A percentile compares a stretch with the other conserved stretches of the same genome.
Evolutionary conservation across 2,888 invertebrate species (phyloP).

Genomic region (Sacculina carcini): DNA sequence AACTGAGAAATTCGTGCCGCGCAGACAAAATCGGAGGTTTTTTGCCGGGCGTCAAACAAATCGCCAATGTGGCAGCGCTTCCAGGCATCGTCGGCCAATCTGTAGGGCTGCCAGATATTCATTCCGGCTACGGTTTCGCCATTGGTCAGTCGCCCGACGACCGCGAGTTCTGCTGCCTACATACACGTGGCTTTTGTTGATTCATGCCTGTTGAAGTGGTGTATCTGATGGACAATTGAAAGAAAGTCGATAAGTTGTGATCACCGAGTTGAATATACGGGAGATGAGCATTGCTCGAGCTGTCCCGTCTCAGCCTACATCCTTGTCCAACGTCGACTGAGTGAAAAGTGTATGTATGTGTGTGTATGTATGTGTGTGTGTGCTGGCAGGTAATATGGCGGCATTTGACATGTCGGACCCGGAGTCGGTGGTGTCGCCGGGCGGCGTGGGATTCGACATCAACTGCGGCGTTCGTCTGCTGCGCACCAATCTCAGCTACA

Average conservation of each 20-base stretch:
- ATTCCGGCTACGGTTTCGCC: constrained; percentile 98
- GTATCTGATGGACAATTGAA: not conserved
- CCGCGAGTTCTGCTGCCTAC: too few species aligned
- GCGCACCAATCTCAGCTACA: constrained; percentile 75
- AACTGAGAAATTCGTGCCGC: constrained; percentile 63
- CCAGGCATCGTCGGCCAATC: constrained; percentile 47
- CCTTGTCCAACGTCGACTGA: not conserved
- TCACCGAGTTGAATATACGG: too few species aligned
- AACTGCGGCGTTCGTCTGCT: constrained; percentile 91
- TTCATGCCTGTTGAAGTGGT: not conserved
- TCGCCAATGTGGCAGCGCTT: constrained; percentile 91
- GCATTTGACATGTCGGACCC: constrained; percentile 63
- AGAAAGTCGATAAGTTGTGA: not conserved
- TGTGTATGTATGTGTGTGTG: too few species aligned
- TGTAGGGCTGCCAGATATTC: constrained; percentile 84
- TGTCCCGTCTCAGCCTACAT: not conserved
- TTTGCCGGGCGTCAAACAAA: constrained; percentile 93
- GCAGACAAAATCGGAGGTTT: constrained; percentile 83
- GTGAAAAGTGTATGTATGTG: not conserved
- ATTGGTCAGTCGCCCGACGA: too few species aligned
- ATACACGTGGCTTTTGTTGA: constrained; percentile 2
- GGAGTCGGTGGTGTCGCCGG: constrained; percentile 71
- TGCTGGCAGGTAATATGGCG: constrained; percentile 66
- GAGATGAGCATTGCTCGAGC: too few species aligned
- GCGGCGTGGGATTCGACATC: constrained; percentile 97